Percentiles rank a stretch among this genome's conserved stretches.
Evolutionary conservation across 2,113 vertebrate species (phyloP).

Genomic region (Cephalopterus ornatus): DNA sequence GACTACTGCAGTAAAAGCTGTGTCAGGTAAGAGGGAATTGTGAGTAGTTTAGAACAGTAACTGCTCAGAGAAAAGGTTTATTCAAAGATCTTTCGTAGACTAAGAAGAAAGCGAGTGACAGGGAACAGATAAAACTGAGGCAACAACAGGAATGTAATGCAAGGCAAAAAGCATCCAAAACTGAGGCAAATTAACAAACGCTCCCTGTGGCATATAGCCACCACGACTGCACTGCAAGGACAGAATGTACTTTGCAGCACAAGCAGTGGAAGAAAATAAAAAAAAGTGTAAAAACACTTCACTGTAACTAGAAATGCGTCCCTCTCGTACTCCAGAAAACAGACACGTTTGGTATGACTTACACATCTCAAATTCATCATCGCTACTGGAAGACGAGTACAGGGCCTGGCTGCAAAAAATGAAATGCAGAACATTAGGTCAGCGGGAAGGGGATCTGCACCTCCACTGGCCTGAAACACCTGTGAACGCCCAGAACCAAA

Average conservation of each 20-base stretch:
- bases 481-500: neutral
- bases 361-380: constrained; percentile 80
- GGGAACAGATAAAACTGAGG: neutral
- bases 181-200: neutral
- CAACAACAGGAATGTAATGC: neutral
- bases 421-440: neutral
- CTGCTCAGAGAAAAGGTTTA: neutral
- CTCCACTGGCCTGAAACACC: neutral
- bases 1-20: neutral
- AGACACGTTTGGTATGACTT: constrained; percentile 26
- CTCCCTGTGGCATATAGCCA: neutral
- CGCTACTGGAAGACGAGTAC: constrained; percentile 51
- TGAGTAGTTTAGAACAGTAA: neutral
- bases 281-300: fast-evolving
- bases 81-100: neutral
- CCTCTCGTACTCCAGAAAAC: neutral
- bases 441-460: neutral
- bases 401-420: constrained; percentile 1
- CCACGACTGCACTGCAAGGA: neutral
- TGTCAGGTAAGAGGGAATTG: neutral
- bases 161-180: neutral
- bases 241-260: neutral
- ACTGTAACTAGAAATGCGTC: fast-evolving
- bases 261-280: neutral
- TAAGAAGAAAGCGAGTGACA: neutral